Evolutionary conservation across 2,888 invertebrate species (phyloP).

Genomic region (Lomographa bimaculata): DNA sequence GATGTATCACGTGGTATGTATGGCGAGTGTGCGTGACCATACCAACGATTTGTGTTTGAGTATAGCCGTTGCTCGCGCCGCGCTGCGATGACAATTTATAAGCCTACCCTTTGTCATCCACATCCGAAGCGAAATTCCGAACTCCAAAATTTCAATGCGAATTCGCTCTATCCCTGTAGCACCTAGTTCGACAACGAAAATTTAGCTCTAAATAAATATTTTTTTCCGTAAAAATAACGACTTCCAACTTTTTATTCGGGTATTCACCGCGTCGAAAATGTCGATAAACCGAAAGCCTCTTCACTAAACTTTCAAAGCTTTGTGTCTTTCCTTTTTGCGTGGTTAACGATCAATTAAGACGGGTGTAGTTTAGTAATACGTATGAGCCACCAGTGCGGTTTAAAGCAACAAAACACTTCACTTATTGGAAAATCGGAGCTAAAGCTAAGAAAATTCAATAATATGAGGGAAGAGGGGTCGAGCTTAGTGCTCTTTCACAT

Average conservation of each 20-base stretch:
- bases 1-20: not conserved
- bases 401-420: constrained; percentile 49
- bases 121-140: constrained; percentile 12
- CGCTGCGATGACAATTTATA: constrained; percentile 45
- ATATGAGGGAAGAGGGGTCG: constrained; percentile 42
- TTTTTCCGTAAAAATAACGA: constrained; percentile 13
- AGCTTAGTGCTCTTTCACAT: too few species aligned
- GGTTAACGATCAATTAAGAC: constrained; percentile 9
- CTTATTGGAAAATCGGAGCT: constrained; percentile 55
- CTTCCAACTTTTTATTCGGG: not conserved
- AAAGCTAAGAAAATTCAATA: constrained; percentile 59
- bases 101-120: constrained; percentile 39
- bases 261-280: not conserved
- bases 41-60: constrained; percentile 41
- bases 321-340: constrained; percentile 1
- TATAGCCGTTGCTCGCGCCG: constrained; percentile 36
- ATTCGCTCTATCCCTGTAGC: constrained; percentile 3
- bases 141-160: constrained; percentile 18
- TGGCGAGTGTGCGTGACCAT: constrained; percentile 19
- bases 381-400: constrained; percentile 25
- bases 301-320: too few species aligned
- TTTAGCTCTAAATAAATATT: constrained; percentile 18
- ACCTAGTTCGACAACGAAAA: constrained; percentile 7
- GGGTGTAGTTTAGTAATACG: constrained; percentile 11
- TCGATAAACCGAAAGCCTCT: not conserved